Evolutionary conservation across 2,797 vertebrate species (phyloP).

Genomic region (Loris lydekkerianus): DNA sequence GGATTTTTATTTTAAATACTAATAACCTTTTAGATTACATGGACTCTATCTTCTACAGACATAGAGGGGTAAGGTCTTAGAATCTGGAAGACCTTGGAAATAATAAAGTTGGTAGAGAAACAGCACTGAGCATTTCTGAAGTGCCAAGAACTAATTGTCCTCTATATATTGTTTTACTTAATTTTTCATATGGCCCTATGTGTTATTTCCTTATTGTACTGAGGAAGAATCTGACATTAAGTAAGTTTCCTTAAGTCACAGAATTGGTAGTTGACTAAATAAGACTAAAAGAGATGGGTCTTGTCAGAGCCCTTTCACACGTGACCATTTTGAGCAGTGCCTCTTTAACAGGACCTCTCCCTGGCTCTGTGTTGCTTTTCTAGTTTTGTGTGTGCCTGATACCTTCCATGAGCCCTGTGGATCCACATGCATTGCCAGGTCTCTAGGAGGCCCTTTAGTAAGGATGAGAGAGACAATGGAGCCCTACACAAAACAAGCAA

Average conservation of each 20-base stretch:
- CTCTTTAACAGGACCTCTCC: neutral
- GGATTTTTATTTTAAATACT: slow-evolving; percentile 48
- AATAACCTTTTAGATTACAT: neutral
- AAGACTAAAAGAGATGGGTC: neutral
- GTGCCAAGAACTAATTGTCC: neutral
- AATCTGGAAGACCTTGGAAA: neutral
- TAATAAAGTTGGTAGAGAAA: neutral
- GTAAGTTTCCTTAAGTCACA: neutral
- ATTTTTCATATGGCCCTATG: neutral
- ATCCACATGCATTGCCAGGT: neutral
- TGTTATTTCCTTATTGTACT: neutral
- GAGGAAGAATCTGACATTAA: slow-evolving; percentile 1
- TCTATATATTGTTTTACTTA: neutral
- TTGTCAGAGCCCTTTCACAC: neutral
- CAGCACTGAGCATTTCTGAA: neutral
- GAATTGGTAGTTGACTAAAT: neutral
- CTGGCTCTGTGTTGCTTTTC: neutral
- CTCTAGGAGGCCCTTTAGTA: neutral
- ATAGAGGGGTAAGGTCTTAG: neutral
- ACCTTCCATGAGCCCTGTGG: neutral
- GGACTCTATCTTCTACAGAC: neutral
- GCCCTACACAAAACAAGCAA: neutral
- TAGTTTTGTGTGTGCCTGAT: neutral
- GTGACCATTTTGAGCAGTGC: neutral
- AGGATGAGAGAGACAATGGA: neutral